A percentile compares a stretch with the other conserved stretches of the same genome.
Conservation (phyloP, 2,888 invertebrate genomes). For the Plagodis dolabraria region DNA sequence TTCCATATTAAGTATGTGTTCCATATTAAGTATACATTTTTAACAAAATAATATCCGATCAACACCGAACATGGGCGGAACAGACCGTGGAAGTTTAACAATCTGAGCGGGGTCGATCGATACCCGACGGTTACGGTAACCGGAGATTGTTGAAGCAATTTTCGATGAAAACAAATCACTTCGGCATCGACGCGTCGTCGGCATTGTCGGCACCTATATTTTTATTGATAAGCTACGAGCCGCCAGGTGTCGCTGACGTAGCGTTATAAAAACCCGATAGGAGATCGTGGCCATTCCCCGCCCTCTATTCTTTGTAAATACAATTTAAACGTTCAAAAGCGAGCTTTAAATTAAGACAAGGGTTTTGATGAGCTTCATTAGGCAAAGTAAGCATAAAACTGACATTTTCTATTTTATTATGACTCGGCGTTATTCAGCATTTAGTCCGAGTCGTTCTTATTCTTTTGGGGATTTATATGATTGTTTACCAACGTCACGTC, state of each 20-base stretch:
- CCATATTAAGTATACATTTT: too few relatives aligned
- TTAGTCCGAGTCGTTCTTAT: background rate
- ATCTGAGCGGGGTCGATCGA: conserved; percentile 18
- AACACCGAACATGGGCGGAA: background rate
- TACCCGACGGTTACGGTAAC: conserved; percentile 16
- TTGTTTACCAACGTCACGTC: conserved; percentile 1
- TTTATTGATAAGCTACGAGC: conserved; percentile 14
- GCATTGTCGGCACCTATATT: conserved; percentile 15
- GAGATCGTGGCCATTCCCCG: conserved; percentile 15
- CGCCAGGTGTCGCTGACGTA: conserved; percentile 14
- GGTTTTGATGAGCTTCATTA: conserved; percentile 25
- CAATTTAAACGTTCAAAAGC: conserved; percentile 15
- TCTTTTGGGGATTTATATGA: background rate
- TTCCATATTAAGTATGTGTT: too few relatives aligned
- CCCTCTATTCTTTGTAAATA: conserved; percentile 15
- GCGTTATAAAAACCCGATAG: conserved; percentile 6
- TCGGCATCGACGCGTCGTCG: conserved; percentile 15
- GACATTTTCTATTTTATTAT: conserved; percentile 19
- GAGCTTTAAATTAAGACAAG: conserved; percentile 19
- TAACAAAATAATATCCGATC: background rate
- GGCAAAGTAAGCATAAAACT: conserved; percentile 22
- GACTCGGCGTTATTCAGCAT: conserved; percentile 13
- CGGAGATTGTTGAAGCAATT: conserved; percentile 25
- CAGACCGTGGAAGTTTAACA: conserved; percentile 9
- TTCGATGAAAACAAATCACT: conserved; percentile 26